Percentiles rank a stretch among this genome's conserved stretches.
Evolutionary conservation across 2,113 vertebrate species (phyloP).

Genomic region (Zosterops pallidus): DNA sequence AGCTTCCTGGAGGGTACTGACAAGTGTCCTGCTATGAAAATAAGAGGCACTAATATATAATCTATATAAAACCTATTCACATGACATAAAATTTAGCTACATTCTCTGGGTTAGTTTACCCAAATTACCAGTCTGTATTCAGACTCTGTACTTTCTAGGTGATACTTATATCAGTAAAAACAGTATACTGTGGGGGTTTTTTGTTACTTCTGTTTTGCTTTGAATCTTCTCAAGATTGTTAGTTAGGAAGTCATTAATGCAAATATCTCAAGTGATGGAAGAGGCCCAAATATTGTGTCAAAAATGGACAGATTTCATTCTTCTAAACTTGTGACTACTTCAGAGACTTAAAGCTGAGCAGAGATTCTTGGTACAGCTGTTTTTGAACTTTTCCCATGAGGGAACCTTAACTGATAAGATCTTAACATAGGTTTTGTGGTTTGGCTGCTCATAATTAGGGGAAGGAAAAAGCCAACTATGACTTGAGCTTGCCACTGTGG

Average conservation of each 20-base stretch:
- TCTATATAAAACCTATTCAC: background rate
- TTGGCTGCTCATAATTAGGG: conserved; percentile 2
- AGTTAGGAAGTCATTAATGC: background rate
- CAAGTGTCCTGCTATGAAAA: background rate
- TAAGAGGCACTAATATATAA: background rate
- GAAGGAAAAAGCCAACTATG: conserved; percentile 1
- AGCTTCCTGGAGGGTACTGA: background rate
- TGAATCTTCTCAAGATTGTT: background rate
- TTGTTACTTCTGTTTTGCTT: background rate
- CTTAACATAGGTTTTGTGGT: conserved; percentile 6
- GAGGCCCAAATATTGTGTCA: background rate
- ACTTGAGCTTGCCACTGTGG: background rate
- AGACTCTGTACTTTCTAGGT: background rate
- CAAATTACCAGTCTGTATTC: background rate
- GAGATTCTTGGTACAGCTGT: background rate
- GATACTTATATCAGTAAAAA: background rate
- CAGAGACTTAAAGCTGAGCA: background rate
- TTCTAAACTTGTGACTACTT: background rate
- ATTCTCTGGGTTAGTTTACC: background rate
- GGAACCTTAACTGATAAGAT: background rate
- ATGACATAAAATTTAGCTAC: background rate
- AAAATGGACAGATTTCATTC: background rate
- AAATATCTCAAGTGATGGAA: background rate
- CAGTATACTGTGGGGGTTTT: accelerated
- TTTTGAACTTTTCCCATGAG: background rate